Percentiles rank a stretch among this genome's conserved stretches.
Evolutionary conservation across 2,888 invertebrate genomes (phyloP).

Genomic region (Folsomia candida): DNA sequence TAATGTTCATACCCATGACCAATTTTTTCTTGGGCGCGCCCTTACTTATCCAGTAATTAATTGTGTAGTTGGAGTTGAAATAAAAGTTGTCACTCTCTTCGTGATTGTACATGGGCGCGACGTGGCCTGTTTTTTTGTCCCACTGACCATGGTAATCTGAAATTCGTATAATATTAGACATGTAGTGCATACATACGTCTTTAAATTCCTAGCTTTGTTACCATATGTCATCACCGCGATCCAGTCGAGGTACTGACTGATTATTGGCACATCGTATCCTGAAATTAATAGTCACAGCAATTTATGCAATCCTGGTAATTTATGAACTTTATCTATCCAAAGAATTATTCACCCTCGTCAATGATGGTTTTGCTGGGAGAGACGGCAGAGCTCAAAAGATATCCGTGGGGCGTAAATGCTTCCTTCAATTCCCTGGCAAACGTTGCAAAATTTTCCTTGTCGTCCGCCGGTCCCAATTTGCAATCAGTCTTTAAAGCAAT

Average conservation of each 20-base stretch:
- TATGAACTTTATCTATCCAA: too few species aligned
- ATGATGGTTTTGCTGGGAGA: constrained; percentile 80
- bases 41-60: constrained; percentile 78
- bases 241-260: constrained; percentile 52
- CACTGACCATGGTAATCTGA: constrained; percentile 86
- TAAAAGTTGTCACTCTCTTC: constrained; percentile 71
- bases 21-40: constrained; percentile 77
- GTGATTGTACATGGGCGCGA: constrained; percentile 69
- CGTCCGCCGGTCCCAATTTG: constrained; percentile 73
- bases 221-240: constrained; percentile 60
- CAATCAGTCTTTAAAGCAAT: too few species aligned
- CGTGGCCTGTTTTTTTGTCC: constrained; percentile 72
- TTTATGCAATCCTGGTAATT: too few species aligned
- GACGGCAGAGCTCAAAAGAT: constrained; percentile 71
- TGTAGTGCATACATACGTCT: too few species aligned
- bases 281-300: not conserved
- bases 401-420: constrained; percentile 78
- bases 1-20: constrained; percentile 83
- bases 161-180: too few species aligned
- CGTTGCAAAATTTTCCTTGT: constrained; percentile 73
- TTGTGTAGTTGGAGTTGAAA: constrained; percentile 82
- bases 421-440: constrained; percentile 71
- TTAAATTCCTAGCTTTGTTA: too few species aligned
- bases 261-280: constrained; percentile 52
- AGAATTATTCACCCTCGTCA: constrained; percentile 80